These are phyloP conservation scores for Altica lythri DNA, from an alignment of 2,888 invertebrate genomes.

Conservation along the genomic window DNA sequence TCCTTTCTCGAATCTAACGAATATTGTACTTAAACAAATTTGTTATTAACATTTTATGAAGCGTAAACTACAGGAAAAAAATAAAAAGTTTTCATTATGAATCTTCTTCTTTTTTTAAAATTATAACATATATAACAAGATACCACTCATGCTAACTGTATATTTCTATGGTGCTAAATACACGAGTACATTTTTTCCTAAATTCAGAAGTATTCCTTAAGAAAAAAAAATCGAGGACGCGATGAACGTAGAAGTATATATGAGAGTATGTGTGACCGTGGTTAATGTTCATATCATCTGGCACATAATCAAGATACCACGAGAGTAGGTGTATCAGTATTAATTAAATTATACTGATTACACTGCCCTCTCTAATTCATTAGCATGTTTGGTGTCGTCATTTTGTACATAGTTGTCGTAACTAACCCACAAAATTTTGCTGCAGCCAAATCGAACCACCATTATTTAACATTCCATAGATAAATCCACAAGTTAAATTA, in stretches of 20 bases:
- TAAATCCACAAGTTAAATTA: too few relatives aligned
- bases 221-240: conserved; percentile 21
- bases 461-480: conserved; percentile 20
- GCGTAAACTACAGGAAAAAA: background rate
- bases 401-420: conserved; percentile 34
- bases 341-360: conserved; percentile 16
- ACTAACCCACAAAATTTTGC: conserved; percentile 19
- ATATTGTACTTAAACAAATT: too few relatives aligned
- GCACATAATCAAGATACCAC: conserved; percentile 49
- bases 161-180: too few relatives aligned
- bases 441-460: conserved; percentile 34
- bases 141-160: too few relatives aligned
- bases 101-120: background rate
- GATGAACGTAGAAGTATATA: conserved; percentile 37
- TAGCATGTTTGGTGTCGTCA: conserved; percentile 48
- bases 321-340: conserved; percentile 21
- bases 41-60: too few relatives aligned
- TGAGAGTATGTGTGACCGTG: conserved; percentile 46
- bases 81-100: background rate
- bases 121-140: background rate
- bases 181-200: background rate
- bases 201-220: too few relatives aligned
- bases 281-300: conserved; percentile 48
- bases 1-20: too few relatives aligned
- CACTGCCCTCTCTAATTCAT: conserved; percentile 34